Conservation (phyloP, 2,797 vertebrate species). For the Staurois parvus region DNA sequence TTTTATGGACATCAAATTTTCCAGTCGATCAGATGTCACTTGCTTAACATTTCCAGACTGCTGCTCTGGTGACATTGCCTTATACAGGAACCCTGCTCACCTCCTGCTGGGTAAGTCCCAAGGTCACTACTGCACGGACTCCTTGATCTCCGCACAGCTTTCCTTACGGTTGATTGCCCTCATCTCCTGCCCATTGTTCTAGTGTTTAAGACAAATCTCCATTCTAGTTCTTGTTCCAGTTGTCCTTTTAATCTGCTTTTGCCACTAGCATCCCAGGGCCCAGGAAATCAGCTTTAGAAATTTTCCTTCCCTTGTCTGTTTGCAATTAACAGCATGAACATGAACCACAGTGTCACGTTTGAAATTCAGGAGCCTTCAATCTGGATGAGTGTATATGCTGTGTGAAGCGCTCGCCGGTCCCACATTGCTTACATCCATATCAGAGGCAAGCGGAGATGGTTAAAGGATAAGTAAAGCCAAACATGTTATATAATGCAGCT, state of each 20-base stretch:
- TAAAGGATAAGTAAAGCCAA: background rate
- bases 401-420: background rate
- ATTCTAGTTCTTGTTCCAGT: conserved; percentile 48
- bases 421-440: background rate
- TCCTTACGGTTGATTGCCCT: conserved; percentile 48
- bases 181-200: conserved; percentile 58
- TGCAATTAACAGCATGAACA: conserved; percentile 27
- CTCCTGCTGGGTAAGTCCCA: conserved; percentile 56
- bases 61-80: conserved; percentile 37
- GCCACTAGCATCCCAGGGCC: conserved; percentile 20
- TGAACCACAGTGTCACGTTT: conserved; percentile 26
- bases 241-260: conserved; percentile 53
- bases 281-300: conserved; percentile 48
- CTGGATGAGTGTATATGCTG: background rate
- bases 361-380: background rate
- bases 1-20: conserved; percentile 46
- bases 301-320: conserved; percentile 36
- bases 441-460: background rate
- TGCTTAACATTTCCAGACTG: conserved; percentile 48
- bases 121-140: conserved; percentile 51
- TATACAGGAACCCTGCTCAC: conserved; percentile 33
- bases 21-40: conserved; percentile 44
- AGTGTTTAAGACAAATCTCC: conserved; percentile 48
- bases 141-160: conserved; percentile 53
- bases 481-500: background rate